Evolutionary conservation across 2,888 invertebrate genomes (phyloP).

Genomic region (Cepaea hortensis): DNA sequence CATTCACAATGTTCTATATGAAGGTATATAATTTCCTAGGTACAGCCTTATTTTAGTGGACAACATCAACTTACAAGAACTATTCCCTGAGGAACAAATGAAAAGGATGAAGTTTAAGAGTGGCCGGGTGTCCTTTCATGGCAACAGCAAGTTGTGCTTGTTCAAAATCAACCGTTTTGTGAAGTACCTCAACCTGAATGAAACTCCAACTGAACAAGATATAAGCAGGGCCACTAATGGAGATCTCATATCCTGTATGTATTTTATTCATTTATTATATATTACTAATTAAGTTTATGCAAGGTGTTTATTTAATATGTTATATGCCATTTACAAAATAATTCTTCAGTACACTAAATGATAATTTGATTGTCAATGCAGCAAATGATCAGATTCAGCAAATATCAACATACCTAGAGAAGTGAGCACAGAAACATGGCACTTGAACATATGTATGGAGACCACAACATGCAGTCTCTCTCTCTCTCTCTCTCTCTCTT

Average conservation of each 20-base stretch:
- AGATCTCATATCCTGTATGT: conserved; percentile 84
- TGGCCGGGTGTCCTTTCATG: conserved; percentile 90
- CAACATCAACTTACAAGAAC: conserved; percentile 85
- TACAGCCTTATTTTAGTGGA: conserved; percentile 84
- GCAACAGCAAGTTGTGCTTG: conserved; percentile 92
- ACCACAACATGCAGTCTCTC: too few species aligned
- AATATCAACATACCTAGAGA: too few species aligned
- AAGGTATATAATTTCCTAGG: conserved; percentile 73
- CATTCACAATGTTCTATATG: neutral
- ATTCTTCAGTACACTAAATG: too few species aligned
- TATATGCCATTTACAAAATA: too few species aligned
- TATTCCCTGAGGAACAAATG: conserved; percentile 75
- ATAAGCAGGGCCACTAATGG: conserved; percentile 92
- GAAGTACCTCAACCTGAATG: conserved; percentile 52
- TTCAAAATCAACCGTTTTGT: conserved; percentile 83
- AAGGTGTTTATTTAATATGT: too few species aligned
- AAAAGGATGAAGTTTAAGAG: conserved; percentile 79
- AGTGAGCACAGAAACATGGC: too few species aligned
- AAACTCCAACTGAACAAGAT: conserved; percentile 80
- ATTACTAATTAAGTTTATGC: too few species aligned
- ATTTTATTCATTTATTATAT: neutral
- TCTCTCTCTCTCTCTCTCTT: too few species aligned
- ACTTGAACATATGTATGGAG: too few species aligned
- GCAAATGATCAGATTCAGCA: too few species aligned
- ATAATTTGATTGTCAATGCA: too few species aligned